Evolutionary conservation across 2,888 invertebrate species (phyloP).

Genomic region (Odontocolon sp.): DNA sequence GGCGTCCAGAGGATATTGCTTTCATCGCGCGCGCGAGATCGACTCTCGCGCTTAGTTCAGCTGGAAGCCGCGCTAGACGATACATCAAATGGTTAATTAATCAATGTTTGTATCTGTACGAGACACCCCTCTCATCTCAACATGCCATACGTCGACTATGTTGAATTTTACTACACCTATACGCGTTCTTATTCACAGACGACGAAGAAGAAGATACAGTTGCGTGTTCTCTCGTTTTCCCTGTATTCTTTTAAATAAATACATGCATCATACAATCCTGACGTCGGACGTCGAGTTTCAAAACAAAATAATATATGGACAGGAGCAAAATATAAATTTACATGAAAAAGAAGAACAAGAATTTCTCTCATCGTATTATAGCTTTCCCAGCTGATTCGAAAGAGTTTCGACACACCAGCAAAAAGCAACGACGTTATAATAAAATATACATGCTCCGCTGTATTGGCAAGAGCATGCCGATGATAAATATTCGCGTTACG

Average conservation of each 20-base stretch:
- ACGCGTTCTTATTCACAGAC: too few species aligned
- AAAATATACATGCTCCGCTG: slow-evolving; percentile 8
- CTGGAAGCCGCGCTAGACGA: slow-evolving; percentile 64
- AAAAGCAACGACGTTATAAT: not conserved
- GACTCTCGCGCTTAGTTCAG: slow-evolving; percentile 23
- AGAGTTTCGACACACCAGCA: not conserved
- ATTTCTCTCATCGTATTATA: too few species aligned
- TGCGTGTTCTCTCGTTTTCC: not conserved
- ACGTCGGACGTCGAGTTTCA: not conserved
- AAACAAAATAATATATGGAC: not conserved
- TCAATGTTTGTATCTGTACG: slow-evolving; percentile 69
- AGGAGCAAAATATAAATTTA: not conserved
- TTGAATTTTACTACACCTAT: not conserved
- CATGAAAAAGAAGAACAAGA: not conserved
- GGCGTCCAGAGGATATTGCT: slow-evolving; percentile 44
- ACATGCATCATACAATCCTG: not conserved
- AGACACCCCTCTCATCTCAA: not conserved
- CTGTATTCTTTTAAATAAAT: not conserved
- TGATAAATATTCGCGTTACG: slow-evolving; percentile 54
- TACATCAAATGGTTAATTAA: slow-evolving; percentile 76
- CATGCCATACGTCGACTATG: not conserved
- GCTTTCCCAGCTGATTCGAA: not conserved
- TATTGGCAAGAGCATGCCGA: slow-evolving; percentile 47
- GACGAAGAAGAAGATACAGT: not conserved
- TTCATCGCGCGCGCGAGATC: slow-evolving; percentile 38